Base-by-base conservation (phyloP, 53 echinoderm and acorn worm species). In the Mesocentrotus franciscanus region DNA sequence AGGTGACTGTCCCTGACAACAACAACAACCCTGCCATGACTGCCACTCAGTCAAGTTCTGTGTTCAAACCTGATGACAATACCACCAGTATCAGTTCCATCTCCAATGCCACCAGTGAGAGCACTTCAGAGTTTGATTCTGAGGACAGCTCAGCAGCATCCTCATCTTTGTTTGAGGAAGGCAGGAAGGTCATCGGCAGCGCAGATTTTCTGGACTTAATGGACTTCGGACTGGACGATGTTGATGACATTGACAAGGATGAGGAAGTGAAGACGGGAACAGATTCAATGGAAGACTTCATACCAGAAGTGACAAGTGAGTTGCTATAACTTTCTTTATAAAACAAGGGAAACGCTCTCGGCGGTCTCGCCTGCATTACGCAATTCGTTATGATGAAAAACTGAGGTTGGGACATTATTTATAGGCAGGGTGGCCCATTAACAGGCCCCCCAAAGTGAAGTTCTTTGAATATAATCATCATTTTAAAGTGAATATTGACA, bases 231-330 rank as follows among this genome's bases (percentile, higher is more conserved):
- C 16, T 85, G 85, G 36, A 36, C 8, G 42, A 18, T 39, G 20
- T 33, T 30, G 91, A 33, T 24, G 62, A 35, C 32, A 66, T 33
- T 61, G 26, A 33, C 34, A 39, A 66, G 39, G 91, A 91, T 17
- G 66, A 20, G 2, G 91, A 91, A 9, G 17, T 35, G 24, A 68
- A 66, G 8, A 18, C 24, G 12, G 35, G 91, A 18, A 61, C 66
- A 91, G 91, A 91, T 33, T 34, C 68, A 35, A 64, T 36, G 66
- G 35, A 35, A 22, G 91, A 91, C 20, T 91, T 91, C 64, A 91
- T 62, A 62, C 66, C 20, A 18, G 62, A 91, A 91, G 91, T 34
- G 33, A 91, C 62, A 59, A 87, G 87, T 87, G 87, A 87, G 87
- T 55, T 39, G 74, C 42, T 81, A 18, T 42, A 20, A 81, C 2